phyloP scores from a whole-genome alignment of 2,888 invertebrate species.

The Apotomis turbidana region DNA sequence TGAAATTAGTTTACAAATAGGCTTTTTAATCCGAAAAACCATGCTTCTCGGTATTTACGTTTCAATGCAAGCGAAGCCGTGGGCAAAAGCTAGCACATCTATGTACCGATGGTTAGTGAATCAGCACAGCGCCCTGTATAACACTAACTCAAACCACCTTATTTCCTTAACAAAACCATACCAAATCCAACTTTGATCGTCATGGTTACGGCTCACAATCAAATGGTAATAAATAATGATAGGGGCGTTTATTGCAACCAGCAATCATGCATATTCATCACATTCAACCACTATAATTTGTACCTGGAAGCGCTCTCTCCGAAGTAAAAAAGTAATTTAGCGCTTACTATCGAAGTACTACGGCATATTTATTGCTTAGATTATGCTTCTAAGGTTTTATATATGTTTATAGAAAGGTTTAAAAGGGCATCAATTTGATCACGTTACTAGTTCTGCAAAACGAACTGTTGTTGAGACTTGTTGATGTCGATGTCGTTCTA shows the following conservation, averaged over 20 bases:
- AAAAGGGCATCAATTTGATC: neutral
- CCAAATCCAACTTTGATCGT: neutral
- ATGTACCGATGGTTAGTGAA: no score
- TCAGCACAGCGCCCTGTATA: no score
- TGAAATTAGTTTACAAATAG: no score
- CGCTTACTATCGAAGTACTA: neutral
- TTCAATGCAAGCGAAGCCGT: no score
- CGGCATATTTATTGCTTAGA: neutral
- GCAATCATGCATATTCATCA: conserved; percentile 28
- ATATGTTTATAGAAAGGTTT: neutral
- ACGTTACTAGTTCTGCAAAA: neutral
- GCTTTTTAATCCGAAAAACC: no score
- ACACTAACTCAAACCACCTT: conserved; percentile 3
- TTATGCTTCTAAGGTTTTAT: conserved; percentile 15
- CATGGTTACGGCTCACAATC: neutral
- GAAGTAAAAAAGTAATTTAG: conserved; percentile 1
- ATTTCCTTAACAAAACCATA: neutral
- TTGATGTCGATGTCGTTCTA: no score
- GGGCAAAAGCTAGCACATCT: no score
- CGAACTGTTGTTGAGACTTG: no score
- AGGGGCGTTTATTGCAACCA: neutral
- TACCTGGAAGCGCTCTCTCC: conserved; percentile 33
- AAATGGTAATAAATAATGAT: neutral
- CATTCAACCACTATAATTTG: conserved; percentile 26
- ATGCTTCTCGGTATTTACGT: no score